Evolutionary conservation across 2,113 vertebrate species (phyloP).

Genomic region (Notothenia rossii): DNA sequence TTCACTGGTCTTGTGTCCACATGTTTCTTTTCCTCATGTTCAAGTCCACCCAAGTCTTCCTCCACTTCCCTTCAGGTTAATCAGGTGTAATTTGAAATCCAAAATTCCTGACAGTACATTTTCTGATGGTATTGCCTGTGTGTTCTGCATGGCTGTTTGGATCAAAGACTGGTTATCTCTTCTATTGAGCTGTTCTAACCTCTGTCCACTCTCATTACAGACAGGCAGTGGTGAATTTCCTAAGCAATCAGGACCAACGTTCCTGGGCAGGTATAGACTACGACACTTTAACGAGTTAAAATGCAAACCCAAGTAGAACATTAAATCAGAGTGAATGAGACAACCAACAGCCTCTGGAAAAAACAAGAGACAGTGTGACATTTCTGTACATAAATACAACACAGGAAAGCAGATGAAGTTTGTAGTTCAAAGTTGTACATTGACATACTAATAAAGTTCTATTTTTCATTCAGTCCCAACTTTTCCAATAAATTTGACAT

Average conservation of each 20-base stretch:
- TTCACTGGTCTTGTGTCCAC: slow-evolving; percentile 29
- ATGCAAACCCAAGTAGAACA: slow-evolving; percentile 78
- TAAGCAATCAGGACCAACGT: slow-evolving; percentile 88
- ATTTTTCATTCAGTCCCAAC: background rate
- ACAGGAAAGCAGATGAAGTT: slow-evolving; percentile 2
- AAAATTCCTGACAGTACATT: slow-evolving; percentile 91
- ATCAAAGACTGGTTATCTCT: slow-evolving; percentile 93
- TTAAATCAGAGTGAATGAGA: slow-evolving; percentile 67
- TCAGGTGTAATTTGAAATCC: slow-evolving; percentile 89
- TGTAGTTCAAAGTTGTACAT: background rate
- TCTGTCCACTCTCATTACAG: slow-evolving; percentile 94
- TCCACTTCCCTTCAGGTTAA: slow-evolving; percentile 85
- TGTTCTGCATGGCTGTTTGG: slow-evolving; percentile 91
- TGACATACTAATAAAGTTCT: background rate
- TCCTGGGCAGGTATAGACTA: slow-evolving; percentile 82
- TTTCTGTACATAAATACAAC: slow-evolving; percentile 4
- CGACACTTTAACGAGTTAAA: slow-evolving; percentile 75
- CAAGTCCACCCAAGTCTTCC: slow-evolving; percentile 63
- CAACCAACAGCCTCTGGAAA: slow-evolving; percentile 21
- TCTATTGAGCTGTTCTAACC: slow-evolving; percentile 96
- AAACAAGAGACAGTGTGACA: slow-evolving; percentile 30
- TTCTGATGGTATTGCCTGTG: slow-evolving; percentile 82
- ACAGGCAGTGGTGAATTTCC: slow-evolving; percentile 85
- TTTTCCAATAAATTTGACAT: background rate
- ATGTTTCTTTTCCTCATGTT: slow-evolving; percentile 49